These are phyloP conservation scores for Hystrix brachyura DNA, from an alignment of 2,113 vertebrate genomes.

Conservation along the genomic window DNA sequence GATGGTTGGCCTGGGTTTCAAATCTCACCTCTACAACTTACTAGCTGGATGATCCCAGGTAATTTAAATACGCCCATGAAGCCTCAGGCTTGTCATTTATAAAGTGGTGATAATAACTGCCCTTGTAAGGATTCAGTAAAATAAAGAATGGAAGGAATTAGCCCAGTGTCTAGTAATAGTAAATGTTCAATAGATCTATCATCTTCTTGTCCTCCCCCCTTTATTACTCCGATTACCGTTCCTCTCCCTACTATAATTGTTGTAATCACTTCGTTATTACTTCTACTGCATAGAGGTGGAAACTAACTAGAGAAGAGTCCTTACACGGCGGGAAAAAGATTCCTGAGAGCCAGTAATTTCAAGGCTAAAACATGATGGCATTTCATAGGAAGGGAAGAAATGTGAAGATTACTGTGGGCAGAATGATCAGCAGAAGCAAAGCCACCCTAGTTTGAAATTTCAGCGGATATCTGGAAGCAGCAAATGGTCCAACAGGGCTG, in stretches of 20 bases:
- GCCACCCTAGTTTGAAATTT: neutral
- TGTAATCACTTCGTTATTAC: neutral
- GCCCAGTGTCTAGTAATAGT: neutral
- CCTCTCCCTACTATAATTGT: neutral
- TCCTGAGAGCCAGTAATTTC: neutral
- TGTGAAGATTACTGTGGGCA: neutral
- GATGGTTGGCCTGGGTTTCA: neutral
- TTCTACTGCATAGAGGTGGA: neutral
- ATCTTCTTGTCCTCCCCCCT: neutral
- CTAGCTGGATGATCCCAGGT: neutral
- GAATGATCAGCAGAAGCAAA: neutral
- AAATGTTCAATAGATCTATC: constrained; percentile 39
- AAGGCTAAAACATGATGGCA: neutral
- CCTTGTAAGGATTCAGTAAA: constrained; percentile 37
- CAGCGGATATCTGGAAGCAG: neutral
- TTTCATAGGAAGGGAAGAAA: neutral
- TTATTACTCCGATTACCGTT: neutral
- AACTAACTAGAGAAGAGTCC: neutral
- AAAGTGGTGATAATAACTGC: constrained; percentile 20
- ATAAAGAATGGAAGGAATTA: constrained; percentile 31
- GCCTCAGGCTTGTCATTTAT: neutral
- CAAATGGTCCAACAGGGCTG: rapidly evolving
- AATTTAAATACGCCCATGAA: neutral
- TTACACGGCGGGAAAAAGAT: neutral
- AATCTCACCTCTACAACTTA: neutral